Base-by-base conservation (phyloP, 2,888 invertebrate species). In the Phalera bucephala region DNA sequence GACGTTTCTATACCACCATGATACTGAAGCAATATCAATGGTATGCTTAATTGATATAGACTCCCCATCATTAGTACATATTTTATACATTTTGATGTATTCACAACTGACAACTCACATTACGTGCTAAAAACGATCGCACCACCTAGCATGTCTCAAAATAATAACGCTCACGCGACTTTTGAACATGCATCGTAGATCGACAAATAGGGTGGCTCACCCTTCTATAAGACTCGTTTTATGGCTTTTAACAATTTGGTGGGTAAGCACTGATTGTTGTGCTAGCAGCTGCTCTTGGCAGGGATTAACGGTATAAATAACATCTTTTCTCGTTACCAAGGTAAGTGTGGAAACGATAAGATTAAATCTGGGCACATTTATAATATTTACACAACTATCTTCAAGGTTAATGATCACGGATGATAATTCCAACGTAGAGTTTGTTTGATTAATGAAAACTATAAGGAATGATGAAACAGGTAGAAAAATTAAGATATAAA, bases 161-260 rank as follows among this genome's bases (percentile, higher is more conserved):
- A 83, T 80, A 86, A 83, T 82, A 84, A 77, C 69, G 76, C 65
- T 78, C 75, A 72, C 75, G 80, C 77, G 62, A 80, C 76, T 72
- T 75, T 68, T 63, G 72, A 77, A 77, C 82, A 83, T 75, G 76
- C 70, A 77, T 82, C 71, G 76, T 71, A 75, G 72, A 75, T 75
- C 72, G 62, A 79, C 72, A 27, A 75, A 75, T 80, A 64, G 87
- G 87, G 86, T 79, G 71, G 76, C 80, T 82, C 86, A 87, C 88
- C 88, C 88, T 85, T 82, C 74, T 70, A 66, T 66, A 62, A 70
- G 79, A 84, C 84, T 83, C 85, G 87, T 87, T 87, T 89, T 87
- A 89, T 81, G 80, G 85, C 84, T 85, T 88, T 89, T 87, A 85
- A 88, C 83, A 87, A 87, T 87, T 84, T 83, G 77, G 76, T 80